Evolutionary conservation across 1,140 invertebrate genomes (phyloP), one percentile per base, ranked within the genome.

Genomic region (Sarcophaga peregrina): DNA sequence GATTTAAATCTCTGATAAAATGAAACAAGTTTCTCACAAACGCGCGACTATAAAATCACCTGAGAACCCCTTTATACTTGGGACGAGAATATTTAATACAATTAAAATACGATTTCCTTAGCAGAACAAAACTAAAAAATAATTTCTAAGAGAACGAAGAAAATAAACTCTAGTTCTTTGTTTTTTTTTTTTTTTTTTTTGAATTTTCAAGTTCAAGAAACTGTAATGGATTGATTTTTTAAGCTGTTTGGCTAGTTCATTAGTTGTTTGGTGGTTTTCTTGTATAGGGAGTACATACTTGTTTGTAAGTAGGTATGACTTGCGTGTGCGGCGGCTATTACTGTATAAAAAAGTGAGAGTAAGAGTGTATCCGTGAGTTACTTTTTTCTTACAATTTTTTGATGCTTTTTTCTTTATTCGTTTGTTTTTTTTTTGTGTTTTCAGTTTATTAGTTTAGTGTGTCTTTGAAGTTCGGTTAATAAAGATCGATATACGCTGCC

Each of bases 131-230:
- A 13, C 15, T n/a, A 58, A 58, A 58, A 13, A 7, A 58, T 37
- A 1, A 37, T 37, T 58, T 58, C 15, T 58, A 13, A 58, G 13
- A 58, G 13, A n/a, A 68, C 20, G 17, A 20, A 37, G 8, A 25
- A 68, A 68, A 58, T 58, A 68, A 68, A 68, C 17, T 68, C 7
- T 68, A 68, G 58, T 68, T 68, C n/a, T n/a, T n/a, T n/a, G n/a
- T n/a, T n/a, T n/a, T n/a, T n/a, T n/a, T n/a, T n/a, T n/a, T n/a
- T 37, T 37, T 37, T 37, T 37, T 37, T 20, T 78, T 17, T 78
- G 15, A 15, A 78, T 47, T 78, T 78, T 78, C 75, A 78, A 78
- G 75, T 78, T 78, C 75, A 78, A 68, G 17, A 68, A 68, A 68
- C 62, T 68, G 9, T 68, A 68, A 20, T 20, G 17, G 0, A 68